Evolutionary conservation across 2,113 vertebrate genomes (phyloP).

Genomic region (Hemiprocne comata): DNA sequence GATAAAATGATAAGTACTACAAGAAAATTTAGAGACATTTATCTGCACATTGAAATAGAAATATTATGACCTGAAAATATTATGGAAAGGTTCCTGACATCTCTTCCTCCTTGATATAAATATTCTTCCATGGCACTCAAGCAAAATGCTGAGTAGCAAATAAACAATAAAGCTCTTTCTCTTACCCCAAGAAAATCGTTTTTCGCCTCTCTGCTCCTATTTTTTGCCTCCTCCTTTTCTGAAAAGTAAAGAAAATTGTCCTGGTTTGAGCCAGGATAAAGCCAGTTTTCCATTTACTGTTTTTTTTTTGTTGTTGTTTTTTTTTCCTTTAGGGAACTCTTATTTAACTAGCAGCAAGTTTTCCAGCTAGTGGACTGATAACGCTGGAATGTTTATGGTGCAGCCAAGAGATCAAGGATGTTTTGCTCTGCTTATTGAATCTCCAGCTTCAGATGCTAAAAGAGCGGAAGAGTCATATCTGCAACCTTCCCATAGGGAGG

Average conservation of each 20-base stretch:
- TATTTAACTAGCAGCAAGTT: too few species aligned
- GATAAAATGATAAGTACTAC: conserved; percentile 17
- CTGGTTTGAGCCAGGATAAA: too few species aligned
- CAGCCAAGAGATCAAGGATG: too few species aligned
- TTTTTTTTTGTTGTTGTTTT: too few species aligned
- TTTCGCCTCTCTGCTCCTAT: not conserved
- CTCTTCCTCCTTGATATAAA: not conserved
- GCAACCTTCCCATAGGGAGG: too few species aligned
- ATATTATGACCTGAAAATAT: not conserved
- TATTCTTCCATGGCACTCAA: not conserved
- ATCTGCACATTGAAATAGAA: not conserved
- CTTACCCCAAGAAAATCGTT: not conserved
- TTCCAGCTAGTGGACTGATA: too few species aligned
- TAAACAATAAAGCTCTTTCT: not conserved
- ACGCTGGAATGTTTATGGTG: too few species aligned
- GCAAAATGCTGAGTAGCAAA: not conserved
- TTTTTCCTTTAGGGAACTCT: too few species aligned
- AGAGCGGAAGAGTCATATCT: too few species aligned
- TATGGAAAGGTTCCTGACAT: not conserved
- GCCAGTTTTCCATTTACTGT: too few species aligned
- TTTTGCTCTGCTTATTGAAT: too few species aligned
- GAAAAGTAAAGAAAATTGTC: not conserved
- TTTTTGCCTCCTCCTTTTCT: not conserved
- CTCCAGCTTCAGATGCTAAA: too few species aligned
- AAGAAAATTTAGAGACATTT: conserved; percentile 21